A percentile compares a stretch with the other conserved stretches of the same genome.
Evolutionary conservation across 64 coral and sea anemone species (phyloP).

Genomic region (Montipora sp.): DNA sequence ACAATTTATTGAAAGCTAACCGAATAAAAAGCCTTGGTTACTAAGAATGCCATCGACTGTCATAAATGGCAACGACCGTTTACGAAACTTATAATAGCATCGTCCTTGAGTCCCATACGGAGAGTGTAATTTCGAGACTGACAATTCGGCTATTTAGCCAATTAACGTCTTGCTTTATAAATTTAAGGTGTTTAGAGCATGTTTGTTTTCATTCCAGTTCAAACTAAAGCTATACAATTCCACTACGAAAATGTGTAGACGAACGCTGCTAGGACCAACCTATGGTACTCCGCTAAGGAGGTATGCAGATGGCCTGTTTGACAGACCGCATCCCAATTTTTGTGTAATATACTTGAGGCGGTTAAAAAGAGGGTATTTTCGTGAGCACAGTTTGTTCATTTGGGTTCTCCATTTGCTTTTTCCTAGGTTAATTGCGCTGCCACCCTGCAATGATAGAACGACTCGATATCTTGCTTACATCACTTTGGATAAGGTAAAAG

Average conservation of each 20-base stretch:
- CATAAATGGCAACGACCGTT: no score
- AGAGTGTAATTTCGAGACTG: not conserved
- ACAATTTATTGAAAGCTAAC: no score
- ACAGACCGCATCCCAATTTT: not conserved
- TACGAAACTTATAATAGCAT: no score
- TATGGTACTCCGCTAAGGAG: slow-evolving; percentile 93
- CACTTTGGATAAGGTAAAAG: slow-evolving; percentile 83
- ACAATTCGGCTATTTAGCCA: not conserved
- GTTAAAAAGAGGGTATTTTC: no score
- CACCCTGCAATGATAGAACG: slow-evolving; percentile 39
- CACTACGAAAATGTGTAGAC: slow-evolving; percentile 98
- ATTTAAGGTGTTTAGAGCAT: not conserved
- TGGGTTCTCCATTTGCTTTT: not conserved
- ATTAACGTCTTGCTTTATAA: not conserved
- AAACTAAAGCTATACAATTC: slow-evolving; percentile 98
- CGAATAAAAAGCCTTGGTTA: no score
- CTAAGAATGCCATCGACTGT: no score
- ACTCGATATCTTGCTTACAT: slow-evolving; percentile 88
- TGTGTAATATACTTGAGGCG: no score
- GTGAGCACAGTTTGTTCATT: no score
- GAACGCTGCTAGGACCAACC: slow-evolving; percentile 91
- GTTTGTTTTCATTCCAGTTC: slow-evolving; percentile 51
- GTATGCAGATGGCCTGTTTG: slow-evolving; percentile 33
- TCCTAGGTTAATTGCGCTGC: slow-evolving; percentile 70
- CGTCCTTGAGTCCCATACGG: no score